Evolutionary conservation across 2,113 vertebrate genomes (phyloP).

Genomic region (Myotis yumanensis): DNA sequence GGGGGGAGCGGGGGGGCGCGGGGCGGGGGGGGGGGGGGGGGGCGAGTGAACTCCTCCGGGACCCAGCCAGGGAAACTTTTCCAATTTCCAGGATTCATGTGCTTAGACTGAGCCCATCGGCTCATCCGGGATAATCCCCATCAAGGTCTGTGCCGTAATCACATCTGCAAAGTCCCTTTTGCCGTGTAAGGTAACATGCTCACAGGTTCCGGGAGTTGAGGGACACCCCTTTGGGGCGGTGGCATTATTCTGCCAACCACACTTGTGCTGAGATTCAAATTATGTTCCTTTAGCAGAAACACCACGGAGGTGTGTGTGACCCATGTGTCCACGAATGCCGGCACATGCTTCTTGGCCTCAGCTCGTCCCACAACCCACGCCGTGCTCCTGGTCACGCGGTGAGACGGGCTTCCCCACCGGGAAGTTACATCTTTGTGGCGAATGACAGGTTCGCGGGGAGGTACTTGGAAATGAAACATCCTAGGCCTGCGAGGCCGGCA

Average conservation of each 20-base stretch:
- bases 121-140: background rate
- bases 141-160: background rate
- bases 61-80: background rate
- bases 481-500: background rate
- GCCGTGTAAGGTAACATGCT: background rate
- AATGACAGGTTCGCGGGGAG: background rate
- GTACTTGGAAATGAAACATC: background rate
- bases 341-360: too few species aligned
- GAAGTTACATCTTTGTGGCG: too few species aligned
- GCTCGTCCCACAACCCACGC: background rate
- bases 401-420: accelerated
- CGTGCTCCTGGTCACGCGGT: background rate
- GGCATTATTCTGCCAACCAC: background rate
- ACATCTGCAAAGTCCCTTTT: background rate
- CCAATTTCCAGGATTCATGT: background rate
- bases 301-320: background rate
- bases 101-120: background rate
- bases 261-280: too few species aligned
- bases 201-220: background rate
- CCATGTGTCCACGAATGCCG: background rate
- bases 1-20: too few species aligned
- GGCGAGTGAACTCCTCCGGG: background rate
- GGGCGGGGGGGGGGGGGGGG: background rate
- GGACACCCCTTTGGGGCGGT: background rate
- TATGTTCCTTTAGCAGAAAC: background rate